Evolutionary conservation across 2,113 vertebrate genomes (phyloP), one percentile per base, ranked within the genome.

Genomic region (Echinops telfairi): DNA sequence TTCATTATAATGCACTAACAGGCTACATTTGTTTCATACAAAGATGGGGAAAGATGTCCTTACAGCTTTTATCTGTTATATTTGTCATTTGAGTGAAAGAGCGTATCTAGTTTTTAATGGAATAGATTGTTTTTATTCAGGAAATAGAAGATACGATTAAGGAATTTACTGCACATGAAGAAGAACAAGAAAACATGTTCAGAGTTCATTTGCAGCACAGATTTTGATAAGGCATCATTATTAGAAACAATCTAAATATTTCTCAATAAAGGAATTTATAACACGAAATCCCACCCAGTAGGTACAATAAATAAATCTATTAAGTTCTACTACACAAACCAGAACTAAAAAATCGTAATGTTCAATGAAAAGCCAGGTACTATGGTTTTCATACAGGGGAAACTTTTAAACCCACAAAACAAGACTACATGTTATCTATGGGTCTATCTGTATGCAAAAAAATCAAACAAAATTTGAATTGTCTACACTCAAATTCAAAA

Each of bases 41-140:
- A 98, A 98, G 97, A 97, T 95, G 95, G 90, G 97, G 88, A 96
- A 98, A 97, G 12, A 38, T 1, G 95, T 97, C 97, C 97, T 98
- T 98, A 97, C 58, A 68, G 12, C 12, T 98, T 97, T 98, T 97
- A 97, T 97, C 97, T 97, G 97, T 97, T 98, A 98, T 97, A 98
- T 97, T 98, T 98, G 97, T 90, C 97, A 97, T 98, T 98, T 97
- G 96, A 98, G 97, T 98, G 97, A 97, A 98, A 98, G 97, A 97
- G 79, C 16, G 53, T 40, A 47, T 3, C 25, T 77, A 15, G 66
- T 62, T 79, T 97, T 97, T 97, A 97, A 96, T 96, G 96, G 96
- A 97, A 97, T 92, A 97, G 95, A 97, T 97, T 97, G 96, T 96
- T 96, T 97, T 97, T 96, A 95, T 47, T 58, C 33, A 88, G 20